phyloP scores from a whole-genome alignment of 2,797 vertebrate species.

The Myoxocephalus aenaeus region DNA sequence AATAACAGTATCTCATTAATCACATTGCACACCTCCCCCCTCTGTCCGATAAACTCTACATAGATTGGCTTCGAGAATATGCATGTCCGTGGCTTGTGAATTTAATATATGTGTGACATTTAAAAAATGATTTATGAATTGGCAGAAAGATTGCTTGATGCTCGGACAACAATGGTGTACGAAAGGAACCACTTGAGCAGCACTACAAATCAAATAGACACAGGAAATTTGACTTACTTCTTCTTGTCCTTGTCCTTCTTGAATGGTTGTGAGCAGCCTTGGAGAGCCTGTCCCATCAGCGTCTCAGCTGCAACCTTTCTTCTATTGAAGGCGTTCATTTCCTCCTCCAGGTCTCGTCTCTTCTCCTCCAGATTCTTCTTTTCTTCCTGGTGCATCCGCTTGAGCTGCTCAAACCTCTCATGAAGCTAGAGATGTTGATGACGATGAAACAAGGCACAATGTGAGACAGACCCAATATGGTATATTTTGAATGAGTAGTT shows the following conservation, averaged over 20 bases:
- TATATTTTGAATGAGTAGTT: neutral
- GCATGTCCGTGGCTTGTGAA: conserved; percentile 14
- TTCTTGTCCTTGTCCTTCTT: conserved; percentile 98
- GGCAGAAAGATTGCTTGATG: conserved; percentile 7
- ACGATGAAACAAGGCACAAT: neutral
- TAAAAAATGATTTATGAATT: conserved; percentile 19
- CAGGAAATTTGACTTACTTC: conserved; percentile 87
- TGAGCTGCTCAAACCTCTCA: conserved; percentile 95
- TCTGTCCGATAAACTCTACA: conserved; percentile 21
- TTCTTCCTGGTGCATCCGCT: conserved; percentile 95
- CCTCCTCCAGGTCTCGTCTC: conserved; percentile 92
- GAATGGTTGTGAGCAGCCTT: conserved; percentile 87
- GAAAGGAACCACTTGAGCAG: conserved; percentile 1
- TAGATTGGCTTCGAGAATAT: conserved; percentile 10
- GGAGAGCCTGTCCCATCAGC: conserved; percentile 92
- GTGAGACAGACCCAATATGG: conserved; percentile 14
- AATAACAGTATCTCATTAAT: conserved; percentile 68
- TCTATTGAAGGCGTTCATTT: conserved; percentile 93
- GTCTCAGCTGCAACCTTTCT: conserved; percentile 93
- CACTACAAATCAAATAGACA: neutral
- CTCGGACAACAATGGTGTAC: neutral
- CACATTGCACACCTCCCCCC: conserved; percentile 36
- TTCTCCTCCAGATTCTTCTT: conserved; percentile 96
- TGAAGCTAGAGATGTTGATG: conserved; percentile 86
- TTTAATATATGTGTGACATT: conserved; percentile 27